Percentiles rank a stretch among this genome's conserved stretches.
Evolutionary conservation across 2,797 vertebrate genomes (phyloP).

Genomic region (Buceros bicornis): DNA sequence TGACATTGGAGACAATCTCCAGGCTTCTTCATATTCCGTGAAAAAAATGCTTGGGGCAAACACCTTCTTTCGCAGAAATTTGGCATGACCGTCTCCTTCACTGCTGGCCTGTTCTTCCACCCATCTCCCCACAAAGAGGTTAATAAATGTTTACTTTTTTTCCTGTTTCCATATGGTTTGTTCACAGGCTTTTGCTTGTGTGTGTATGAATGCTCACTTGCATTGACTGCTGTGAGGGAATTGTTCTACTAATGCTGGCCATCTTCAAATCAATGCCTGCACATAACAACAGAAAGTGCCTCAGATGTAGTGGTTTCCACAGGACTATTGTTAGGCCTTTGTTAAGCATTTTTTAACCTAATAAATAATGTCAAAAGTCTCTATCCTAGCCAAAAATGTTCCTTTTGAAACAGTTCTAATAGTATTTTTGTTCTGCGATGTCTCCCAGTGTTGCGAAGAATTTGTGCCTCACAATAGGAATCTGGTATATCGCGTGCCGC

Average conservation of each 20-base stretch:
- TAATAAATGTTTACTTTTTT: slow-evolving; percentile 81
- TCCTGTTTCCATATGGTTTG: slow-evolving; percentile 79
- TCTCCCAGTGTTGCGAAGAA: slow-evolving; percentile 88
- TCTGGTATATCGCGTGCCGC: slow-evolving; percentile 85
- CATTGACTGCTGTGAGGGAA: slow-evolving; percentile 82
- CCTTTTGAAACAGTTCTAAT: slow-evolving; percentile 91
- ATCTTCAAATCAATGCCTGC: slow-evolving; percentile 83
- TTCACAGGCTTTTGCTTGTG: slow-evolving; percentile 83
- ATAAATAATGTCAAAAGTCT: slow-evolving; percentile 94
- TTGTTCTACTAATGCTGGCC: slow-evolving; percentile 84
- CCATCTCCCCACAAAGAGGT: slow-evolving; percentile 87
- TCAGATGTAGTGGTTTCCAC: slow-evolving; percentile 88
- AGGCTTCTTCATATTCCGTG: slow-evolving; percentile 50
- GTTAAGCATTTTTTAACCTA: slow-evolving; percentile 87
- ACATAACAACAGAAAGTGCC: slow-evolving; percentile 82
- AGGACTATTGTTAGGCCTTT: slow-evolving; percentile 83
- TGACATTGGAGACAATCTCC: slow-evolving; percentile 43
- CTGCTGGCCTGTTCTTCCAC: slow-evolving; percentile 81
- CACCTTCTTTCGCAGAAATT: slow-evolving; percentile 69
- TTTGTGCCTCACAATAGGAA: slow-evolving; percentile 85
- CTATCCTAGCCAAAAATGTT: slow-evolving; percentile 84
- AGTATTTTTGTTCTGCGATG: slow-evolving; percentile 87
- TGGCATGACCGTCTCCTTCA: slow-evolving; percentile 76
- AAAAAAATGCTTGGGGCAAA: slow-evolving; percentile 50
- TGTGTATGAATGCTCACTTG: slow-evolving; percentile 80